Conservation (phyloP, 1,140 invertebrate species). For the Cotesia glomerata region DNA sequence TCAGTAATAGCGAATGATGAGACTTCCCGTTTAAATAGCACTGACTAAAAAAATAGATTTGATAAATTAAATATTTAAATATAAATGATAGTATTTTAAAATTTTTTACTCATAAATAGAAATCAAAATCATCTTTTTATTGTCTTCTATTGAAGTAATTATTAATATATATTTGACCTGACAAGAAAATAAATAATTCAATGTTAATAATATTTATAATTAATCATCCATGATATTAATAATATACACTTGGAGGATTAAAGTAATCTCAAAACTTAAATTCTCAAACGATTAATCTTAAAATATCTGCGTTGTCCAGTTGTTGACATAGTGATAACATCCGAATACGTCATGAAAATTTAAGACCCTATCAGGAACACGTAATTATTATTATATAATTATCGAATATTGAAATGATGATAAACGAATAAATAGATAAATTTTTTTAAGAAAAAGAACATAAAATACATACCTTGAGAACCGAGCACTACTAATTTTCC, state of each 20-base stretch:
- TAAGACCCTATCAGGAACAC: neutral
- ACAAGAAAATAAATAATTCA: too few relatives aligned
- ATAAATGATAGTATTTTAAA: too few relatives aligned
- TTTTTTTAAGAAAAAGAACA: conserved; percentile 7
- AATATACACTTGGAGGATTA: conserved; percentile 1
- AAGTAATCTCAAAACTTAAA: conserved; percentile 33
- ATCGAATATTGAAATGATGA: neutral
- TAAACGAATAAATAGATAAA: neutral
- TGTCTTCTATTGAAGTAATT: too few relatives aligned
- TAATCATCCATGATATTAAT: neutral
- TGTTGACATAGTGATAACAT: neutral
- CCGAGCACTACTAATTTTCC: conserved; percentile 84
- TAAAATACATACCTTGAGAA: conserved; percentile 72
- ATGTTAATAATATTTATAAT: neutral
- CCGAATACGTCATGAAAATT: neutral
- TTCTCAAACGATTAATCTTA: conserved; percentile 18
- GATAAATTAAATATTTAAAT: too few relatives aligned
- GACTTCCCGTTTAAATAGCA: too few relatives aligned
- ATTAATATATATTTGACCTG: too few relatives aligned
- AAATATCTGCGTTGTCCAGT: neutral
- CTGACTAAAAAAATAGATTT: too few relatives aligned
- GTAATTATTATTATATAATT: conserved; percentile 16
- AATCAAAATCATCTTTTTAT: too few relatives aligned
- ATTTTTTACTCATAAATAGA: too few relatives aligned
- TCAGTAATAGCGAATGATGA: too few relatives aligned